Conservation (phyloP, 2,888 invertebrate genomes). For the Acheta domesticus region DNA sequence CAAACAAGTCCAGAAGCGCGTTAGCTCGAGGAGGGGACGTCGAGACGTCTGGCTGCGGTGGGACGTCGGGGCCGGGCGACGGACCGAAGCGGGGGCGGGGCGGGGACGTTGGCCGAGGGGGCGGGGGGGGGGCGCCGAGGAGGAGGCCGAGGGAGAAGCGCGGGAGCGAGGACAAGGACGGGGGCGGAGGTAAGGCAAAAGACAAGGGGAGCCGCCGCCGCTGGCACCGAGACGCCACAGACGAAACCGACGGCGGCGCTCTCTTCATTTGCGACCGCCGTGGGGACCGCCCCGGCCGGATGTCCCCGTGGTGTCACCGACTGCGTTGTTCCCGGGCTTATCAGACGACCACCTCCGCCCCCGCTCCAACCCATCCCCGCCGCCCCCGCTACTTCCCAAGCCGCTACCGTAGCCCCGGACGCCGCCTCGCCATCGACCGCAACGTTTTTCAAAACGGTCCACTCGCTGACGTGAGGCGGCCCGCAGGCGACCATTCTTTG, state of each 20-base stretch:
- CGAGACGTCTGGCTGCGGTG: neutral
- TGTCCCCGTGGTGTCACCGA: neutral
- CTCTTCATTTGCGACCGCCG: constrained; percentile 18
- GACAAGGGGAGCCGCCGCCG: neutral
- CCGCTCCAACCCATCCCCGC: neutral
- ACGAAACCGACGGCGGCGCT: neutral
- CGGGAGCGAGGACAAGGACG: no score
- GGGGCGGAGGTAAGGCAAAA: neutral
- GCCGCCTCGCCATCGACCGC: constrained; percentile 7
- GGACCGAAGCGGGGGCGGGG: neutral
- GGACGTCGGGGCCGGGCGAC: neutral
- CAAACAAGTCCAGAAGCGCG: neutral
- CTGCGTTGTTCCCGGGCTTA: neutral
- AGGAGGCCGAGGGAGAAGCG: neutral
- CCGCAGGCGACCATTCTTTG: constrained; percentile 1
- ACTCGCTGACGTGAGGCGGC: neutral
- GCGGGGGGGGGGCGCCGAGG: neutral
- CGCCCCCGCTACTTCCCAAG: neutral
- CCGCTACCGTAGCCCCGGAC: no score
- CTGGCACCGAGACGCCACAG: neutral
- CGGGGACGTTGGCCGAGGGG: neutral
- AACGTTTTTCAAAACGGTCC: neutral
- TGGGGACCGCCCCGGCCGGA: neutral
- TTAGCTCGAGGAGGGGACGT: neutral
- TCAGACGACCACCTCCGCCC: neutral